These are phyloP conservation scores for Fundulus diaphanus DNA, from an alignment of 2,797 vertebrate genomes.

Conservation along the genomic window DNA sequence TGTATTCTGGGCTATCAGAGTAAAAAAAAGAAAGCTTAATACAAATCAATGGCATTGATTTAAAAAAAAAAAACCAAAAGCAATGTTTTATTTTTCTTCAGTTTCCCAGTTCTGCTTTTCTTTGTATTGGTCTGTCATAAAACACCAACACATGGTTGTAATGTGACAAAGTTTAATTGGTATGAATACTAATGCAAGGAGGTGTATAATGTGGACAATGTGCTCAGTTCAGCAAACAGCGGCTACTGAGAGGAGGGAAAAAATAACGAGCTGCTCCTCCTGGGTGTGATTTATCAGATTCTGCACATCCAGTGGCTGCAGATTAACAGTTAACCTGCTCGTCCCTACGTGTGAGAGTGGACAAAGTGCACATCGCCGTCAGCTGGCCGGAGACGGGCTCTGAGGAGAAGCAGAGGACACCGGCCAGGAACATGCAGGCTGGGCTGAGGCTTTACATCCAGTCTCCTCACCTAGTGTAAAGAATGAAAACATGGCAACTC, in stretches of 20 bases:
- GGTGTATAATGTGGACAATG: not conserved
- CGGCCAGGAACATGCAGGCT: conserved; percentile 12
- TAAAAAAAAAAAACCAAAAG: not conserved
- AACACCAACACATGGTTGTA: not conserved
- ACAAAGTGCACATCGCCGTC: conserved; percentile 79
- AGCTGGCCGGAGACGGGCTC: conserved; percentile 19
- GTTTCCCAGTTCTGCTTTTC: too few species aligned
- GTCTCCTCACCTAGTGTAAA: not conserved
- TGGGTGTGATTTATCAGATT: not conserved
- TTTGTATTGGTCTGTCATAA: not conserved
- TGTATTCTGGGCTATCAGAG: not conserved
- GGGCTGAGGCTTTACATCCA: not conserved
- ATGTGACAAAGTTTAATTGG: not conserved
- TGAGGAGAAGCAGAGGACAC: conserved; percentile 32
- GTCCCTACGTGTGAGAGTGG: conserved; percentile 52
- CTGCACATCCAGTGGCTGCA: conserved; percentile 31
- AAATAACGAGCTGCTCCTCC: too few species aligned
- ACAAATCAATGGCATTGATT: not conserved
- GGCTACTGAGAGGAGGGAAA: not conserved
- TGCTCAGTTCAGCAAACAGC: not conserved
- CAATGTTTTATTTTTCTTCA: too few species aligned
- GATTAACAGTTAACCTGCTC: conserved; percentile 84
- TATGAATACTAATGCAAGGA: not conserved
- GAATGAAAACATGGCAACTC: conserved; percentile 68
- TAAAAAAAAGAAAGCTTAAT: not conserved